These are phyloP conservation scores for Dexiosoma caninum DNA, from an alignment of 2,888 invertebrate genomes.

Conservation along the genomic window DNA sequence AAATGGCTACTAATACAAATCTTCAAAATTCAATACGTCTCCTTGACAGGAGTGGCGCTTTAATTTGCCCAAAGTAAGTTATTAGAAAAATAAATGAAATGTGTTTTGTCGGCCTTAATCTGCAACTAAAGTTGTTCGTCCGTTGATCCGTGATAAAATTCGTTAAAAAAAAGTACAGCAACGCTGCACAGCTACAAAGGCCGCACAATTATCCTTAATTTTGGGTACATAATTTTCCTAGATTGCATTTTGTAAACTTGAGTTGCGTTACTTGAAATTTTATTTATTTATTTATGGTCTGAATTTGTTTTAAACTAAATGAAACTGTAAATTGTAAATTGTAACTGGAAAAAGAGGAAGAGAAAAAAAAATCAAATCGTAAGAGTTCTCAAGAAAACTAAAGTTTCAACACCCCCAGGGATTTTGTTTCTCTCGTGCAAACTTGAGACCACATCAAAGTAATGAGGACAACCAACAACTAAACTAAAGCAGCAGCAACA, in stretches of 20 bases:
- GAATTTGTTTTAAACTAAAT: background rate
- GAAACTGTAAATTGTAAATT: too few relatives aligned
- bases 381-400: slow-evolving; percentile 13
- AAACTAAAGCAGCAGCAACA: background rate
- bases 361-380: background rate
- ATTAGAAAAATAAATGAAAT: too few relatives aligned
- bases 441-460: slow-evolving; percentile 19
- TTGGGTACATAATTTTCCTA: slow-evolving; percentile 15
- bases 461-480: too few relatives aligned
- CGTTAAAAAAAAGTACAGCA: background rate
- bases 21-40: too few relatives aligned
- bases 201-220: slow-evolving; percentile 15
- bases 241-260: slow-evolving; percentile 19
- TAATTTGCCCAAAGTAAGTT: too few relatives aligned
- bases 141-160: background rate
- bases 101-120: background rate
- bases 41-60: too few relatives aligned
- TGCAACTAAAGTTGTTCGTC: background rate
- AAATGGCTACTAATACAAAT: too few relatives aligned
- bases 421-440: background rate
- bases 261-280: background rate
- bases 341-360: too few relatives aligned
- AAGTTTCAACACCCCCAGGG: slow-evolving; percentile 16
- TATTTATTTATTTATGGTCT: background rate
- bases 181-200: background rate